Evolutionary conservation across 2,888 invertebrate genomes (phyloP), one percentile per base, ranked within the genome.

Genomic region (Aphodius granarius): DNA sequence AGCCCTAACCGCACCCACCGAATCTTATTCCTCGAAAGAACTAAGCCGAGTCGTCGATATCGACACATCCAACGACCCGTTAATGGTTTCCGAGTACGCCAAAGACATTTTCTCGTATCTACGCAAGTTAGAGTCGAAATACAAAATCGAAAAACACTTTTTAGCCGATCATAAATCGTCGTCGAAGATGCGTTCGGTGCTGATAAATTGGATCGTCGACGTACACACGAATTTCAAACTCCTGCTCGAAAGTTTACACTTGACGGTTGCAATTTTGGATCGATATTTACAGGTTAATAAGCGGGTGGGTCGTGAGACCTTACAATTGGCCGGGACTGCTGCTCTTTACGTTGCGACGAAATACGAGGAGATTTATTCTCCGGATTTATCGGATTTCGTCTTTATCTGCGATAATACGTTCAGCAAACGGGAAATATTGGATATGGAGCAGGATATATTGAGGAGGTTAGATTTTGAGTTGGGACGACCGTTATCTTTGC

Each of bases 181-280:
- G 13, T 90, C 94, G 0, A 93, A 92, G 82, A 98, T 98, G 97
- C 91, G 98, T 78, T 89, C 93, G 15, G 94, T 97, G 71, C 90
- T 99, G 16, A 90, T 98, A 77, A 97, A 98, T 86, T 99, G 98
- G 98, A 89, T 99, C 73, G 94, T 96, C 16, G 97, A 97, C 83
- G 97, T 98, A 6, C 97, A 97, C 81, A 88, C 91, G 72, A 94
- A 96, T 84, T 98, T 97, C 87, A 93, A 93, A 78, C 89, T 97
- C 73, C 88, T 94, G 17, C 91, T 94, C 74, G 99, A 99, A 87
- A 98, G 98, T 6, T 92, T 97, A 78, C 96, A 97, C 85, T 88
- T 98, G 83, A 93, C 96, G 74, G 92, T 98, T 73, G 93, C 94
- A 80, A 93, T 97, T 17, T 90, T 98, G 81, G 99, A 99, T 88